Percentiles rank a stretch among this genome's conserved stretches.
Conservation (phyloP, 2,113 vertebrate species). For the Thalassarche chlororhynchos region DNA sequence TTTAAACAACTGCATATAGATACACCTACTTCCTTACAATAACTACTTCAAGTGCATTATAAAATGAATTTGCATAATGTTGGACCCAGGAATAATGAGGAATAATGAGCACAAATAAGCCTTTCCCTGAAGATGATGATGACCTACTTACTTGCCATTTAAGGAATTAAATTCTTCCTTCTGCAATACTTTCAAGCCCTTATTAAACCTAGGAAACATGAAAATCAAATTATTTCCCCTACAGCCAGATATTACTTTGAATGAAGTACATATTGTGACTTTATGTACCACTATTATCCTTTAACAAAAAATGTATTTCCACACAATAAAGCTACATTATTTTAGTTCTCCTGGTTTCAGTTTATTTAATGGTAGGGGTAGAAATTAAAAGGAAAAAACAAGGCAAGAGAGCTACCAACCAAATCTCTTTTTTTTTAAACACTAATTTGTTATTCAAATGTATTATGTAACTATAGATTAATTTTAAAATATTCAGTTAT, state of each 20-base stretch:
- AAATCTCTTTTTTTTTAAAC: background rate
- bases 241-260: background rate
- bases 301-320: background rate
- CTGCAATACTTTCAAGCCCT: background rate
- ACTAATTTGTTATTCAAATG: conserved; percentile 2
- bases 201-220: background rate
- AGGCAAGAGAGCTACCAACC: background rate
- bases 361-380: background rate
- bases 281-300: background rate
- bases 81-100: background rate
- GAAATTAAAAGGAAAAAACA: background rate
- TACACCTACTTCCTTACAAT: background rate
- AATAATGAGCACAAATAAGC: conserved; percentile 31
- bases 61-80: background rate
- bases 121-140: conserved; percentile 41
- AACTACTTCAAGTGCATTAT: background rate
- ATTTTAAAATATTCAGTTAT: conserved; percentile 5
- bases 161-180: conserved; percentile 12
- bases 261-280: background rate
- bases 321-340: background rate
- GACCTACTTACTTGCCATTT: conserved; percentile 55
- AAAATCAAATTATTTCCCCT: background rate
- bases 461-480: background rate
- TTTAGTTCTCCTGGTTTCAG: background rate
- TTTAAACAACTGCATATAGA: background rate